Evolutionary conservation across 2,113 vertebrate genomes (phyloP).

Genomic region (Physeter macrocephalus): DNA sequence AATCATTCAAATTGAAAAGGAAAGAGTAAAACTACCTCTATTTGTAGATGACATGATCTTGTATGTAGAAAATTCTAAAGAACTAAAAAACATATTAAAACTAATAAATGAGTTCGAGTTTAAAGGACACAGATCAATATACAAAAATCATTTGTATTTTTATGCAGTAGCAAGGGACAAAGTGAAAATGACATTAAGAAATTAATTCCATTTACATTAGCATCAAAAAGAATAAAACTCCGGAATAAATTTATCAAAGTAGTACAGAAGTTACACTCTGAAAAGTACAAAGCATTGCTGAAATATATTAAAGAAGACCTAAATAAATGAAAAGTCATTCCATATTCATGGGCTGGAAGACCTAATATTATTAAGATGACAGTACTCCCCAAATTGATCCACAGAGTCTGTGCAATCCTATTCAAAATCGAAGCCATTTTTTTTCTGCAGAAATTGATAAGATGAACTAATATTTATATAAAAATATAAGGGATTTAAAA

Average conservation of each 20-base stretch:
- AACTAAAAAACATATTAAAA: neutral
- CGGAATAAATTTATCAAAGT: neutral
- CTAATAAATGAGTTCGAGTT: neutral
- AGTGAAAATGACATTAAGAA: neutral
- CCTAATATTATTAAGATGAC: neutral
- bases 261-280: neutral
- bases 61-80: neutral
- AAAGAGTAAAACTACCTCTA: neutral
- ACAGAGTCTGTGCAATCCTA: neutral
- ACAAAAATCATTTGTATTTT: neutral
- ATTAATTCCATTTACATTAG: neutral
- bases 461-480: neutral
- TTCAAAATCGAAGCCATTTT: neutral
- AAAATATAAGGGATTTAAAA: neutral
- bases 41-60: neutral
- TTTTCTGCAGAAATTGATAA: neutral
- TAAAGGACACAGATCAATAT: neutral
- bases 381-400: neutral
- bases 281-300: neutral
- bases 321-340: neutral
- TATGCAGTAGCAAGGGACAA: neutral
- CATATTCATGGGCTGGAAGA: neutral
- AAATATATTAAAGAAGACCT: neutral
- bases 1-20: neutral
- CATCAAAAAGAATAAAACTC: neutral